Conservation (phyloP, 2,113 vertebrate species). For the Eidolon helvum region DNA sequence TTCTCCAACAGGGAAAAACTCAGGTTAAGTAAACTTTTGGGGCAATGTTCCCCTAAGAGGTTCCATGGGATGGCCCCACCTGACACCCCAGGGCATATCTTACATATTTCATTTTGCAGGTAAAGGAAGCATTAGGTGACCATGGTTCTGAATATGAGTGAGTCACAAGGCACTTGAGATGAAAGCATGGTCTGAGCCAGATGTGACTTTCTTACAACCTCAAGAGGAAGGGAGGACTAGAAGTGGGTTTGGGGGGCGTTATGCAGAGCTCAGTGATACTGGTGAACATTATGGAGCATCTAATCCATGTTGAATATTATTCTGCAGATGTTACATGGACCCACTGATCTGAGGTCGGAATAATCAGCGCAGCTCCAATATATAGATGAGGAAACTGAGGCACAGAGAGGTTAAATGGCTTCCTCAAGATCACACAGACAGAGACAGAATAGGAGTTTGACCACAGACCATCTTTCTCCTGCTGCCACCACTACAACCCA, state of each 20-base stretch:
- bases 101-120: fast-evolving
- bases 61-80: fast-evolving
- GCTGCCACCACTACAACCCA: not conserved
- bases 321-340: not conserved
- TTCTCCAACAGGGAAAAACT: not conserved
- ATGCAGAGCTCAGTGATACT: not conserved
- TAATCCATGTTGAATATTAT: fast-evolving
- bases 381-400: not conserved
- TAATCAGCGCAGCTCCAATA: not conserved
- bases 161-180: not conserved
- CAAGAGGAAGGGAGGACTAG: fast-evolving
- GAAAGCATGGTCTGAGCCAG: not conserved
- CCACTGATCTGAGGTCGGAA: not conserved
- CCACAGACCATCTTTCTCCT: not conserved
- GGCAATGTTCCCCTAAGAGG: not conserved
- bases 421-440: not conserved
- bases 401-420: not conserved
- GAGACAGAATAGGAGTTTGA: not conserved
- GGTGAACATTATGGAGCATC: fast-evolving
- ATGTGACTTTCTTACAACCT: not conserved
- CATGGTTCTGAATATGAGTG: not conserved
- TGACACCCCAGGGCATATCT: fast-evolving
- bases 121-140: not conserved
- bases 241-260: not conserved
- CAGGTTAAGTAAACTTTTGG: not conserved